phyloP scores from a whole-genome alignment of 2,888 invertebrate genomes.

The Eupithecia pulchellata region DNA sequence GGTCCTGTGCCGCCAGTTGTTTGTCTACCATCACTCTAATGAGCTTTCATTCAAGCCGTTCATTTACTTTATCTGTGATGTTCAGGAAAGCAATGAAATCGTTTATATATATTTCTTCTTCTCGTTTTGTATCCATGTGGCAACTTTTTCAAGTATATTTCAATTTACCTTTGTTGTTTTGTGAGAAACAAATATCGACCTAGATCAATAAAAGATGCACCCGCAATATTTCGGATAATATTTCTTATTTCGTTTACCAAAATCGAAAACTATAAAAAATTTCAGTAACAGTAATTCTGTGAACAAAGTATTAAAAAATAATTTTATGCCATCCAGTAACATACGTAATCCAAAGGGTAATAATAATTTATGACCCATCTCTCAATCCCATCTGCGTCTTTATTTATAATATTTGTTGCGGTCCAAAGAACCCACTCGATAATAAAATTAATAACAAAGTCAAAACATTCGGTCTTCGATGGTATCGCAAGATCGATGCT shows the following conservation, averaged over 20 bases:
- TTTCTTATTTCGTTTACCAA: neutral
- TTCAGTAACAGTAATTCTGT: neutral
- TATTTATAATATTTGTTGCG: constrained; percentile 11
- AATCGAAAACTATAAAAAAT: neutral
- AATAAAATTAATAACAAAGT: constrained; percentile 37
- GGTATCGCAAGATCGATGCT: constrained; percentile 45
- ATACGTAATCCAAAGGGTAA: constrained; percentile 5
- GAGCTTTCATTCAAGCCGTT: constrained; percentile 16
- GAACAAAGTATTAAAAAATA: neutral
- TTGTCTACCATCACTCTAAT: constrained; percentile 36
- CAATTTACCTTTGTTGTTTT: neutral
- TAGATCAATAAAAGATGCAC: too few species aligned
- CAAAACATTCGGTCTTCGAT: constrained; percentile 38
- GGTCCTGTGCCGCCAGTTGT: neutral
- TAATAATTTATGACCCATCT: neutral
- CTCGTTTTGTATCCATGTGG: neutral
- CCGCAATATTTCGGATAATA: too few species aligned
- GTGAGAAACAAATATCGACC: too few species aligned
- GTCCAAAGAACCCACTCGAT: constrained; percentile 21
- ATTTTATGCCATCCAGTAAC: neutral
- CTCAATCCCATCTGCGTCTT: neutral
- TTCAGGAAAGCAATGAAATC: constrained; percentile 4
- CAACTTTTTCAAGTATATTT: neutral
- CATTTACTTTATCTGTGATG: constrained; percentile 25
- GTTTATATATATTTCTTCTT: neutral